Conservation (phyloP, 2,888 invertebrate genomes). For the Melinaea marsaeus region DNA sequence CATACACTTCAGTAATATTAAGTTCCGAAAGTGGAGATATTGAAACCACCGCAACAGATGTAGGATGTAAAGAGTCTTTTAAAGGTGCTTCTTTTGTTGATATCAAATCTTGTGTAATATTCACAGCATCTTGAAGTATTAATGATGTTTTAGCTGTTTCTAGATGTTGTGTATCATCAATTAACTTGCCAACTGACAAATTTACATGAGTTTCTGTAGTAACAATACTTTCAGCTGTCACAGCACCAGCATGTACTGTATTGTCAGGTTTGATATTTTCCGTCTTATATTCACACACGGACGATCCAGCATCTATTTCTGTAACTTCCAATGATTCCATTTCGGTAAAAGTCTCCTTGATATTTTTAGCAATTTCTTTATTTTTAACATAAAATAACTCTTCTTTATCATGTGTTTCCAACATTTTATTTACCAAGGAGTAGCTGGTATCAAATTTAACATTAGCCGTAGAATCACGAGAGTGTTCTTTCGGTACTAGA, state of each 20-base stretch:
- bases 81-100: conserved; percentile 80
- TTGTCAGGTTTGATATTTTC: conserved; percentile 37
- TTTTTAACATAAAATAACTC: conserved; percentile 48
- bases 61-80: conserved; percentile 64
- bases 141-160: conserved; percentile 78
- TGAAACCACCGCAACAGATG: conserved; percentile 75
- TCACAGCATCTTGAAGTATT: conserved; percentile 81
- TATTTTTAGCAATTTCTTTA: conserved; percentile 37
- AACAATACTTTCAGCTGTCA: conserved; percentile 65
- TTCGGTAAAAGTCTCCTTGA: conserved; percentile 55
- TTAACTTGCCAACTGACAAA: conserved; percentile 66
- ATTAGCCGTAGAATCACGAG: conserved; percentile 57
- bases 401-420: conserved; percentile 60
- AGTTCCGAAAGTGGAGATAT: conserved; percentile 81
- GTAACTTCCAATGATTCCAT: conserved; percentile 59
- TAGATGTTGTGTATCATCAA: conserved; percentile 49
- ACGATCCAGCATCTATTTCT: conserved; percentile 53
- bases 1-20: conserved; percentile 80
- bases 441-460: conserved; percentile 72
- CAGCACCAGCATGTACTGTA: conserved; percentile 47
- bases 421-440: conserved; percentile 67
- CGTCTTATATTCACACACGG: conserved; percentile 46
- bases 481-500: conserved; percentile 46
- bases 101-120: conserved; percentile 79
- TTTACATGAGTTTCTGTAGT: conserved; percentile 77